A percentile compares a stretch with the other conserved stretches of the same genome.
phyloP scores from a whole-genome alignment of 2,888 invertebrate species.

The Eledone cirrhosa region DNA sequence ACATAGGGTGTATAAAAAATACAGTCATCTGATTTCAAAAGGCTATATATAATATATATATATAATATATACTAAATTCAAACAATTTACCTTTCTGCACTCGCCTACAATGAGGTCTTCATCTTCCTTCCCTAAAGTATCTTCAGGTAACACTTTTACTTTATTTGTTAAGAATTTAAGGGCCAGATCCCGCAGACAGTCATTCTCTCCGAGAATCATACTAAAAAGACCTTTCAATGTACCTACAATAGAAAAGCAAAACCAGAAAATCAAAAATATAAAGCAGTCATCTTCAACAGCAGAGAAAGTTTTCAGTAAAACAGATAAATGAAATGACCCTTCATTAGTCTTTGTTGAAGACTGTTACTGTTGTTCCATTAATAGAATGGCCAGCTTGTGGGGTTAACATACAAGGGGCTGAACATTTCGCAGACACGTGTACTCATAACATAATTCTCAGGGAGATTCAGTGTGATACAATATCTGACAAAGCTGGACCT shows the following conservation, averaged over 20 bases:
- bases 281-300: neutral
- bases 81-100: constrained; percentile 79
- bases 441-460: too few species aligned
- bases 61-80: too few species aligned
- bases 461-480: too few species aligned
- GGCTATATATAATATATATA: too few species aligned
- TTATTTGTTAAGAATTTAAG: constrained; percentile 88
- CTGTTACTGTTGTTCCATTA: too few species aligned
- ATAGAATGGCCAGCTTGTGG: too few species aligned
- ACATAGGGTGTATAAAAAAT: neutral
- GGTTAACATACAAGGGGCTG: too few species aligned
- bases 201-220: constrained; percentile 76
- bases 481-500: too few species aligned
- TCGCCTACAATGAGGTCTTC: constrained; percentile 85
- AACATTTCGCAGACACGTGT: too few species aligned
- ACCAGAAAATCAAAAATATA: too few species aligned
- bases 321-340: neutral
- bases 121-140: constrained; percentile 82
- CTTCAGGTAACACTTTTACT: constrained; percentile 80
- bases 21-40: too few species aligned
- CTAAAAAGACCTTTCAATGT: constrained; percentile 76
- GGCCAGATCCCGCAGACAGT: constrained; percentile 83
- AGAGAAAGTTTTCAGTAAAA: neutral
- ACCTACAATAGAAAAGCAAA: constrained; percentile 62
- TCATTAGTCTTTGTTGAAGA: neutral